A percentile compares a stretch with the other conserved stretches of the same genome.
Conservation (phyloP, 2,113 vertebrate species). For the Aspidoscelis tigris region DNA sequence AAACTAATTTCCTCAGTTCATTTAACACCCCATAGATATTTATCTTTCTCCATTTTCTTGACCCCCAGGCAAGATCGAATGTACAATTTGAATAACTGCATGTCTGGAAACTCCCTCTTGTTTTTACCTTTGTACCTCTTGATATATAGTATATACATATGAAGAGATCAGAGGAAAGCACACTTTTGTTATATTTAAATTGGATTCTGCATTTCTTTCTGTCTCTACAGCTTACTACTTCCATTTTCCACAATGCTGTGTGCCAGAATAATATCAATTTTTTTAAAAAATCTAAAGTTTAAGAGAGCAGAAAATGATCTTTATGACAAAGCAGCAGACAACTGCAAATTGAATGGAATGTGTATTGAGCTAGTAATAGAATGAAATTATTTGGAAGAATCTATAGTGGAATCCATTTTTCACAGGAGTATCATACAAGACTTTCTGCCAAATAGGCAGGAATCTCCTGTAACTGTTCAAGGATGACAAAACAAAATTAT, state of each 20-base stretch:
- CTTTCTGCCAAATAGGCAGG: not conserved
- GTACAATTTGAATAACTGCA: too few relatives aligned
- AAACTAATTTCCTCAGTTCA: too few relatives aligned
- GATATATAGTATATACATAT: not conserved
- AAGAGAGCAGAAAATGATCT: conserved; percentile 30
- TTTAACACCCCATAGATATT: too few relatives aligned
- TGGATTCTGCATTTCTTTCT: not conserved
- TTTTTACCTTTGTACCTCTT: not conserved
- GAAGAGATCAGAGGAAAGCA: not conserved
- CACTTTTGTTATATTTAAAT: conserved; percentile 1
- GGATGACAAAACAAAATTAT: not conserved
- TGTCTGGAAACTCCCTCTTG: too few relatives aligned
- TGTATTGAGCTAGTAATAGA: conserved; percentile 19
- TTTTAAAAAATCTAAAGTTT: not conserved
- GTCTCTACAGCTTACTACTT: conserved; percentile 5
- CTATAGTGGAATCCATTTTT: conserved; percentile 34
- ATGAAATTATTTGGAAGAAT: conserved; percentile 37
- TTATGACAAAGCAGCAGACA: conserved; percentile 13
- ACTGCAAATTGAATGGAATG: conserved; percentile 17
- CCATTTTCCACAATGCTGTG: conserved; percentile 6
- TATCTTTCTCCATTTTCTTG: too few relatives aligned
- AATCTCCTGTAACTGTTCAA: not conserved
- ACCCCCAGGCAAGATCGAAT: too few relatives aligned
- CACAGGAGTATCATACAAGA: not conserved
- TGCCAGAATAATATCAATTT: not conserved